phyloP scores from a whole-genome alignment of 2,113 vertebrate genomes.

The Phaetusa simplex region DNA sequence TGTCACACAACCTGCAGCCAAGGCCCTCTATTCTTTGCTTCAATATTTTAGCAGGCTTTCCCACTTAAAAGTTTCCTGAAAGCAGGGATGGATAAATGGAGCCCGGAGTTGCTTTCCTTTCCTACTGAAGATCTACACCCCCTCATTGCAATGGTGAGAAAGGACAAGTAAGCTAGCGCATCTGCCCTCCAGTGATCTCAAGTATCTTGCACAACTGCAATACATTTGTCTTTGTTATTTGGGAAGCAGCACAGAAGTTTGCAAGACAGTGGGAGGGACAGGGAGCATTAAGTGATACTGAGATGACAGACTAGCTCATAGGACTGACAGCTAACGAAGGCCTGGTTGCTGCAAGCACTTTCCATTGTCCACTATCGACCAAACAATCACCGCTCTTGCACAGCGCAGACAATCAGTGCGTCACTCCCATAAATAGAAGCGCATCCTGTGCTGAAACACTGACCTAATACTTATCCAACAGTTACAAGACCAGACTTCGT shows the following conservation, averaged over 20 bases:
- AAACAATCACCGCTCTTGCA: neutral
- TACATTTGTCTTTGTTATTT: neutral
- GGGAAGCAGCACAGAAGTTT: neutral
- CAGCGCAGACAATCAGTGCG: neutral
- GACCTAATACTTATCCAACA: neutral
- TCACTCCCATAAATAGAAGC: neutral
- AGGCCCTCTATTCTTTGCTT: neutral
- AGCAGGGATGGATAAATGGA: neutral
- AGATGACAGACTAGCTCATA: neutral
- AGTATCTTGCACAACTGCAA: neutral
- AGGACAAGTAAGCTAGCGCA: neutral
- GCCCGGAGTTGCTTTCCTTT: neutral
- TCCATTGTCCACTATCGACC: neutral
- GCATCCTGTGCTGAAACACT: neutral
- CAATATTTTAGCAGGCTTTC: neutral
- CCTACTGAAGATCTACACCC: neutral
- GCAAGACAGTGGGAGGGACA: neutral
- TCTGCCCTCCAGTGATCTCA: neutral
- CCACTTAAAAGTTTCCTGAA: neutral
- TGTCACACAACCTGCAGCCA: neutral
- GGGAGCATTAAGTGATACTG: neutral
- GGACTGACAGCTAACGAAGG: neutral
- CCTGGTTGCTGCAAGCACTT: constrained; percentile 11
- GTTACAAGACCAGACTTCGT: neutral
- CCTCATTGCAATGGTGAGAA: fast-evolving